phyloP scores from a whole-genome alignment of 1,140 invertebrate genomes.

The Propsilocerus akamusi region DNA sequence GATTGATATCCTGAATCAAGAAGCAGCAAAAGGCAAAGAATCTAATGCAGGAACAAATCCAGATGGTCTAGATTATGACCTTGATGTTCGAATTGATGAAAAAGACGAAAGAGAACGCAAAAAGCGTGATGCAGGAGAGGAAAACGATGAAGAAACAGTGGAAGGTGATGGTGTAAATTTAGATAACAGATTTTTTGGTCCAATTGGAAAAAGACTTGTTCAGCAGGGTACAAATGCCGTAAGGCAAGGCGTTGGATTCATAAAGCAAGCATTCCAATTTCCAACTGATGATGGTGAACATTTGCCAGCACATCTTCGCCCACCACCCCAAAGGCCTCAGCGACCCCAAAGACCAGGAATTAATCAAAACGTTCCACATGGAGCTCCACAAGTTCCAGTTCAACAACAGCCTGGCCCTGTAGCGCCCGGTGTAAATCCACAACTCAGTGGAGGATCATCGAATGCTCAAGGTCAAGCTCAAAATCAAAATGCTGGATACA shows the following conservation, averaged over 20 bases:
- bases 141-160: neutral
- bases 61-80: neutral
- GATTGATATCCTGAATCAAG: neutral
- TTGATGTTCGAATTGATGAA: neutral
- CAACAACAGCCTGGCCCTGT: neutral
- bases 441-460: neutral
- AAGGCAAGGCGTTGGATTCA: neutral
- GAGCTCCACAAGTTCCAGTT: slow-evolving; percentile 8
- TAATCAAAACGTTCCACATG: neutral
- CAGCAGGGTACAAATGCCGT: neutral
- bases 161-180: neutral
- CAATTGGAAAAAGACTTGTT: neutral
- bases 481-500: slow-evolving; percentile 13
- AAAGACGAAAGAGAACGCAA: neutral
- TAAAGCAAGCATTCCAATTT: neutral
- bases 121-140: neutral
- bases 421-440: neutral
- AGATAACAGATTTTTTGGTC: neutral
- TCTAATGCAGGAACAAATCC: neutral
- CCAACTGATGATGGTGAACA: neutral
- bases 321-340: neutral
- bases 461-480: slow-evolving; percentile 11
- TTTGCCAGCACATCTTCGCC: neutral
- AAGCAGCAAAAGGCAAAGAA: neutral
- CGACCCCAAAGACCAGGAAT: neutral